phyloP scores from a whole-genome alignment of 1,140 invertebrate genomes.

The Aporrectodea caliginosa region DNA sequence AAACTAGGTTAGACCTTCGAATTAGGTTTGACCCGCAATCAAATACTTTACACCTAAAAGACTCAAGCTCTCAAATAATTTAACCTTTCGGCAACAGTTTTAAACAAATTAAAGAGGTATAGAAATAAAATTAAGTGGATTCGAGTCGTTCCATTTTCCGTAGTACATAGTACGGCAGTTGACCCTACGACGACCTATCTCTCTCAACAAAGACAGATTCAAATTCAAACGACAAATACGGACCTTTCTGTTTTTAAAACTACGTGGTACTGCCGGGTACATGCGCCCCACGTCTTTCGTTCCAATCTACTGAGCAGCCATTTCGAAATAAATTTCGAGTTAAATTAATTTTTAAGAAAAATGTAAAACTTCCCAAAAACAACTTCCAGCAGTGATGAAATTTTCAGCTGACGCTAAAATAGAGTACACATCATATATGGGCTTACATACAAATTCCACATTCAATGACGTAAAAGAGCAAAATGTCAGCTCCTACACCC shows the following conservation, averaged over 20 bases:
- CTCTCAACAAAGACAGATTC: neutral
- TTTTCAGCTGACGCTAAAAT: neutral
- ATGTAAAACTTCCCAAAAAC: neutral
- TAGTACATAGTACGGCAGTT: no score
- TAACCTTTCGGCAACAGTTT: neutral
- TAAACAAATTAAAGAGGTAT: neutral
- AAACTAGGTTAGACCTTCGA: no score
- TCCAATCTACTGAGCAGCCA: neutral
- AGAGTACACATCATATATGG: neutral
- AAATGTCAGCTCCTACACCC: no score
- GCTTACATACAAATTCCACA: no score
- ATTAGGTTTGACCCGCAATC: no score
- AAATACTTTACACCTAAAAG: no score
- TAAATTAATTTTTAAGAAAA: neutral
- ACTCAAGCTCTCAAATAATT: no score
- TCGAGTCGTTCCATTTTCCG: no score
- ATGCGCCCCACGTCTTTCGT: neutral
- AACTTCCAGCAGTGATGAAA: neutral
- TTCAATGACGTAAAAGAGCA: no score
- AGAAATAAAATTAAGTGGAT: neutral
- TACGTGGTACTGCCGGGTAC: neutral
- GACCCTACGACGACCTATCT: neutral
- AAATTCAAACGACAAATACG: neutral
- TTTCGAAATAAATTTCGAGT: neutral
- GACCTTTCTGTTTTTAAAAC: neutral